Evolutionary conservation across 2,113 vertebrate genomes (phyloP), one percentile per base, ranked within the genome.

Genomic region (Eolophus roseicapilla): DNA sequence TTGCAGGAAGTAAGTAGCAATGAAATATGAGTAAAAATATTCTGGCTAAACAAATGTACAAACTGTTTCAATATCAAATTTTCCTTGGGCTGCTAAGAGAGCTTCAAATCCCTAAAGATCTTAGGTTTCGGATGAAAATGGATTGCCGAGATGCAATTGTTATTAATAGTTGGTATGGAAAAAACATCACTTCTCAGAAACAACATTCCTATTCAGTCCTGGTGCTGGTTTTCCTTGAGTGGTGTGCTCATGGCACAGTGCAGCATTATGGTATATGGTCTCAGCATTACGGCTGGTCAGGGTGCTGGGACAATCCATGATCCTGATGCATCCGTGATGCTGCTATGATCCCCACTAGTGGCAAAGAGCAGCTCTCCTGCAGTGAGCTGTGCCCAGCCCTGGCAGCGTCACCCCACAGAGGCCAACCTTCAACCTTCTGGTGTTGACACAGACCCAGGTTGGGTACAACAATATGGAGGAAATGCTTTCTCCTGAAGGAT

Each of bases 1-100:
- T 82, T 64, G 59, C 74, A 87, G 67, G 69, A 78, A 93, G 46
- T 75, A 92, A 92, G 75, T 31, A 77, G 64, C n/a, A 67, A 33
- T 59, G 41, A 94, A 79, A 79, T 82, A 86, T 7, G 64, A 92
- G 37, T 78, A 20, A 82, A 93, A 90, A 50, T 60, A 50, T 27
- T 88, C 35, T 75, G 46, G 12, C 64, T 92, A 82, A 91, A 86
- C 31, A 95, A 86, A 63, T 2, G 3, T 27, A 55, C 1, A 17
- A 43, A 52, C 41, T 0, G 0, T 57, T 92, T 76, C 63, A 39
- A 7, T 59, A 35, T 79, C 57, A 88, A 23, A 49, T 41, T 93
- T 90, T 67, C 27, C 82, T 70, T 74, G n/a, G 44, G 29, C 68
- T 86, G 13, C 63, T 78, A 46, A 75, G 47, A 47, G n/a, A 88